phyloP scores from a whole-genome alignment of 2,113 vertebrate genomes.

The Heterocephalus glaber region DNA sequence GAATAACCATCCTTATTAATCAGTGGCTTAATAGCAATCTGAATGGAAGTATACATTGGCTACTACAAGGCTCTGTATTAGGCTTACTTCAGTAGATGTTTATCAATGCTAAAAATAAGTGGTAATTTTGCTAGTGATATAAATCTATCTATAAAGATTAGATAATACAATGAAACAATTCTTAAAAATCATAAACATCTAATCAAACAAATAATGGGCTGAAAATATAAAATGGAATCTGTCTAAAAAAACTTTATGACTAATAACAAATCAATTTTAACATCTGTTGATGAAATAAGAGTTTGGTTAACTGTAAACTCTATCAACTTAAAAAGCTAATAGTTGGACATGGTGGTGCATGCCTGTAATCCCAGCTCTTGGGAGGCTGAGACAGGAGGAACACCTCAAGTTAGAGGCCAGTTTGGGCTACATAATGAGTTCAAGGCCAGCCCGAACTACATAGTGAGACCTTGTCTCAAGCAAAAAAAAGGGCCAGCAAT shows the following conservation, averaged over 20 bases:
- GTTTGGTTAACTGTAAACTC: neutral
- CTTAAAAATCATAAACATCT: conserved; percentile 24
- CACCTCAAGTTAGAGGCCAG: neutral
- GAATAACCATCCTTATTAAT: conserved; percentile 19
- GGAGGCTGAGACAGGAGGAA: neutral
- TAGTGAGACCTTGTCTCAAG: neutral
- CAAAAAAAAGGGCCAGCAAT: no score
- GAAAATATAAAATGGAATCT: conserved; percentile 46
- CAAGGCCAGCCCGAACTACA: neutral
- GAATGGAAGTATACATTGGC: neutral
- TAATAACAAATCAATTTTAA: conserved; percentile 48
- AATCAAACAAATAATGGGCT: conserved; percentile 33
- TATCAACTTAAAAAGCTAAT: conserved; percentile 39
- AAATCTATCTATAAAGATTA: neutral
- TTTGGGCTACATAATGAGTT: neutral
- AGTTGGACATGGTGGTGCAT: neutral
- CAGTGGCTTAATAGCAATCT: neutral
- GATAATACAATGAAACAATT: neutral
- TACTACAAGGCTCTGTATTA: neutral
- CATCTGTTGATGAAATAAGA: conserved; percentile 5
- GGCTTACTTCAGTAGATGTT: conserved; percentile 6
- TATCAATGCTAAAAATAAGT: neutral
- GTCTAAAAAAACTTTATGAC: neutral
- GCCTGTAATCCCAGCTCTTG: neutral
- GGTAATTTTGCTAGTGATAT: neutral